Evolutionary conservation across 2,888 invertebrate species (phyloP).

Genomic region (Apamea sordens): DNA sequence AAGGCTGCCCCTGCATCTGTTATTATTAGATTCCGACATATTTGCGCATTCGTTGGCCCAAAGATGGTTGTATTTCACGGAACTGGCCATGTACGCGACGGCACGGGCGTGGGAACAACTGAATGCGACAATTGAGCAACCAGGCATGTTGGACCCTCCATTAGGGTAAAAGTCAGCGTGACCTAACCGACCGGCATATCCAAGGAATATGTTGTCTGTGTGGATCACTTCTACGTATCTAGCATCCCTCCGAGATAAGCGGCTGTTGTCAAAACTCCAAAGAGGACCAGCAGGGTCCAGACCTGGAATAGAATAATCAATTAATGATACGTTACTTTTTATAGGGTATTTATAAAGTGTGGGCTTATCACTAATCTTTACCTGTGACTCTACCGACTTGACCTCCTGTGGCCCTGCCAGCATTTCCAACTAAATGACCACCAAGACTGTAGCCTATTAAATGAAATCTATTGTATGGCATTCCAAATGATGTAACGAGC

Average conservation of each 20-base stretch:
- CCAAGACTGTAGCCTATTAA: constrained; percentile 86
- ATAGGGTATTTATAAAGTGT: background rate
- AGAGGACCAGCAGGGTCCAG: constrained; percentile 84
- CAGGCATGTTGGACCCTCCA: constrained; percentile 79
- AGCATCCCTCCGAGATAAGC: constrained; percentile 74
- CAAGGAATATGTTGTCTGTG: constrained; percentile 77
- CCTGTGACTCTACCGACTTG: constrained; percentile 80
- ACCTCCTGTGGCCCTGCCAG: constrained; percentile 76
- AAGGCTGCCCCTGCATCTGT: constrained; percentile 68
- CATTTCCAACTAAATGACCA: constrained; percentile 82
- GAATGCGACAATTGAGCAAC: constrained; percentile 68
- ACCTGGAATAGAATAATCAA: constrained; percentile 66
- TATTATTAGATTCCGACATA: constrained; percentile 66
- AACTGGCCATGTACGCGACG: constrained; percentile 78
- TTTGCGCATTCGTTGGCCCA: constrained; percentile 74
- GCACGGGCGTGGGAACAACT: constrained; percentile 79
- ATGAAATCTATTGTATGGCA: constrained; percentile 77
- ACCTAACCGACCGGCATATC: constrained; percentile 75
- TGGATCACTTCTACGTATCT: constrained; percentile 84
- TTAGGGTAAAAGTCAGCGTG: constrained; percentile 83
- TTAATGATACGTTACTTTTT: background rate
- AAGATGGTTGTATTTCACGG: constrained; percentile 76
- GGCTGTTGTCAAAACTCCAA: constrained; percentile 73
- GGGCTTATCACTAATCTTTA: constrained; percentile 52
- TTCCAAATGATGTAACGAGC: constrained; percentile 68